Evolutionary conservation across 2,888 invertebrate genomes (phyloP).

Genomic region (Bibio marci): DNA sequence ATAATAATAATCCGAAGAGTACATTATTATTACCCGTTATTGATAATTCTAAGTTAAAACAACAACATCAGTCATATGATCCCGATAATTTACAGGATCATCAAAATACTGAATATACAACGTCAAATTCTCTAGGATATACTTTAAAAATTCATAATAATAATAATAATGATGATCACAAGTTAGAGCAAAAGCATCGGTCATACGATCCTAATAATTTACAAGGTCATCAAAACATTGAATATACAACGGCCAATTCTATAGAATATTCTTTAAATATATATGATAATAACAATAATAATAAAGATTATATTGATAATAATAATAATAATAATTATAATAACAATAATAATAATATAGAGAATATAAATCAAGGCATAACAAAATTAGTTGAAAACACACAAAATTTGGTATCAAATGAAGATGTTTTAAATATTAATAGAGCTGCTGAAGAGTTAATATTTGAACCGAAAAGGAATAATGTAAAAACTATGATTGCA

Average conservation of each 20-base stretch:
- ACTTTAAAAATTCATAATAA: not conserved
- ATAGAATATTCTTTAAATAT: not conserved
- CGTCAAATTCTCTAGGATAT: not conserved
- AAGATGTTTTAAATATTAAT: conserved; percentile 47
- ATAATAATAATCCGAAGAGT: no score
- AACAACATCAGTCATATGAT: not conserved
- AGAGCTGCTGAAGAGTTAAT: conserved; percentile 21
- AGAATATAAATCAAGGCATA: no score
- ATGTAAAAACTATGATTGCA: conserved; percentile 5
- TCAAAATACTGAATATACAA: not conserved
- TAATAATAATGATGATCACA: not conserved
- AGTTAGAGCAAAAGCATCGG: no score
- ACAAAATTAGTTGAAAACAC: conserved; percentile 38
- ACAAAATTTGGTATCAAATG: conserved; percentile 41
- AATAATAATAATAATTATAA: no score
- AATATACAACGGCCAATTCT: not conserved
- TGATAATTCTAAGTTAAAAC: no score
- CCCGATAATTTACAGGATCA: no score
- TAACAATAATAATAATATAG: no score
- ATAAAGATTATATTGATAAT: conserved; percentile 5
- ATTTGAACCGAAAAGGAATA: not conserved
- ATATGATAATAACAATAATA: not conserved
- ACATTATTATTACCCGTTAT: no score
- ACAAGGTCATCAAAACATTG: not conserved
- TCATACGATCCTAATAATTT: not conserved